These are phyloP conservation scores for Anabas testudineus DNA, from an alignment of 2,797 vertebrate species.

Conservation along the genomic window DNA sequence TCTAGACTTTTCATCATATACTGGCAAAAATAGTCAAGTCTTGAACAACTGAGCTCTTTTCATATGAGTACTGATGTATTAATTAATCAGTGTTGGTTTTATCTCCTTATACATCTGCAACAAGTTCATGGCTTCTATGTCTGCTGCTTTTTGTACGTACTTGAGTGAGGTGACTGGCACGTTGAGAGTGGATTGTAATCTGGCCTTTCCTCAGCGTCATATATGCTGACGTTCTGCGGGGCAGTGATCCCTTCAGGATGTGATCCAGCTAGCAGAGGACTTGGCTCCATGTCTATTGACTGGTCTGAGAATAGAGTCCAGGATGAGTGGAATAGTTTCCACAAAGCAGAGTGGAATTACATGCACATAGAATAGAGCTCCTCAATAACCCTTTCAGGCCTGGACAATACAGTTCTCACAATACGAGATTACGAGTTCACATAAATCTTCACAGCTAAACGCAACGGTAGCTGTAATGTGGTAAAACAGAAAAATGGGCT, in stretches of 20 bases:
- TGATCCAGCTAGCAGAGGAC: constrained; percentile 15
- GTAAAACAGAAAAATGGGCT: background rate
- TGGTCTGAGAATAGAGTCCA: constrained; percentile 61
- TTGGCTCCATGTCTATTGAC: constrained; percentile 38
- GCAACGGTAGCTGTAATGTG: background rate
- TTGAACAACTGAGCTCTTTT: background rate
- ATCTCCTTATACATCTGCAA: background rate
- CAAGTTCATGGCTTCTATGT: background rate
- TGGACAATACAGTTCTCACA: background rate
- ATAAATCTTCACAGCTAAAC: background rate
- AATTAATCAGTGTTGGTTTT: background rate
- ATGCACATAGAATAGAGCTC: background rate
- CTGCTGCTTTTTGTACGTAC: background rate
- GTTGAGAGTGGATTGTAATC: constrained; percentile 41
- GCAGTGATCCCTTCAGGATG: constrained; percentile 26
- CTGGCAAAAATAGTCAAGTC: background rate
- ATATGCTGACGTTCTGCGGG: background rate
- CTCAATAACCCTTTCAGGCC: background rate
- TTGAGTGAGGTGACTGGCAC: background rate
- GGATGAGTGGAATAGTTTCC: constrained; percentile 66
- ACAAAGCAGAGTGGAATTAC: constrained; percentile 42
- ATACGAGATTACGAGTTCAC: background rate
- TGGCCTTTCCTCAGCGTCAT: constrained; percentile 11
- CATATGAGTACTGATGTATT: background rate
- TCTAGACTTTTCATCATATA: too few species aligned